phyloP scores from a whole-genome alignment of 2,888 invertebrate genomes.

The Podabrus alpinus region DNA sequence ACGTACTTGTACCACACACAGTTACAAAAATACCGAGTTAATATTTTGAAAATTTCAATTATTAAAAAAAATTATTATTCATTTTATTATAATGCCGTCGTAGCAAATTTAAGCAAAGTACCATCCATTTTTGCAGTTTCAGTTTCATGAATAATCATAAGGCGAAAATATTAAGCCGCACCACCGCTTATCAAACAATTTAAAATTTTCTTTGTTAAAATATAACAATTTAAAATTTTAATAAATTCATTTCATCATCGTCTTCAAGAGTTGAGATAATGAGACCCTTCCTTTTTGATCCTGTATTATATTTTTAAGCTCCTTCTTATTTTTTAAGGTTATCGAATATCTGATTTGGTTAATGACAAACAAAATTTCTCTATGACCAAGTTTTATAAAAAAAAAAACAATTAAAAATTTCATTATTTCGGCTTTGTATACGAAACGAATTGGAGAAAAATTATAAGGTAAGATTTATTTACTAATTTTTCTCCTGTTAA shows the following conservation, averaged over 20 bases:
- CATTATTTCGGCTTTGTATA: background rate
- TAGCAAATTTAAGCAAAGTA: constrained; percentile 13
- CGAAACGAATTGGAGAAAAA: background rate
- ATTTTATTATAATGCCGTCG: constrained; percentile 4
- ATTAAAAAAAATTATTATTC: background rate
- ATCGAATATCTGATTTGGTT: constrained; percentile 27
- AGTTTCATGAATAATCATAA: constrained; percentile 26
- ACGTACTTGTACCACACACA: constrained; percentile 48
- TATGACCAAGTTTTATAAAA: background rate
- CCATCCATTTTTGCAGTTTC: constrained; percentile 24
- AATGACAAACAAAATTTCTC: constrained; percentile 6
- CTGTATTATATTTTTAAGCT: constrained; percentile 30
- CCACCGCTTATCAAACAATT: background rate
- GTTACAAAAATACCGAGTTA: constrained; percentile 6
- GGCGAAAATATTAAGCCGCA: background rate
- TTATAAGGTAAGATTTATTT: background rate
- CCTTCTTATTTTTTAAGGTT: constrained; percentile 29
- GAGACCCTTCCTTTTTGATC: constrained; percentile 26
- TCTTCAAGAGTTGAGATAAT: background rate
- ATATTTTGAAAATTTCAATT: background rate
- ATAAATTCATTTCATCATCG: constrained; percentile 6
- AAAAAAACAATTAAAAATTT: background rate
- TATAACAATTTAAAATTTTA: constrained; percentile 1
- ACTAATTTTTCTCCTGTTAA: background rate
- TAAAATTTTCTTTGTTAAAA: background rate